Percentiles rank a stretch among this genome's conserved stretches.
Evolutionary conservation across 2,113 vertebrate species (phyloP).

Genomic region (Sceloporus tristichus): DNA sequence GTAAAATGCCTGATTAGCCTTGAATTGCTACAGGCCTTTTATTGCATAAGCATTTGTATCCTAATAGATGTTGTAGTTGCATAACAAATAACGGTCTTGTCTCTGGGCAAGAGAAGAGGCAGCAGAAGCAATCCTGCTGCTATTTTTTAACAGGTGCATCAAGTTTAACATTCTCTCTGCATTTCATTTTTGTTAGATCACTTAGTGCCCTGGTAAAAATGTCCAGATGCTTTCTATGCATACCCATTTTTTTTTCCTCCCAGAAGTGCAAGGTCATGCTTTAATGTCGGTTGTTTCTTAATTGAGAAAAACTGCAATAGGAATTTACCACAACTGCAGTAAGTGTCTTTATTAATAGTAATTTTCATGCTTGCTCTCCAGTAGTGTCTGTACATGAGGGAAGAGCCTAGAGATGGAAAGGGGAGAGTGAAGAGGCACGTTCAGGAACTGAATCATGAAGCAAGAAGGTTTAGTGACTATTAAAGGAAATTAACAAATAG

Average conservation of each 20-base stretch:
- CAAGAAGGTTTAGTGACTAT: not conserved
- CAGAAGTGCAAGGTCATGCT: not conserved
- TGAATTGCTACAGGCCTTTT: not conserved
- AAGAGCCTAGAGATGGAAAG: not conserved
- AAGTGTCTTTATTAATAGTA: conserved; percentile 8
- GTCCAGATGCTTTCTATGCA: not conserved
- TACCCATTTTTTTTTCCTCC: not conserved
- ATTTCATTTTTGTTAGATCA: conserved; percentile 1
- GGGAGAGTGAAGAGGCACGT: not conserved
- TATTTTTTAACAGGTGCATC: not conserved
- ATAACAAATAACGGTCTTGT: conserved; percentile 1
- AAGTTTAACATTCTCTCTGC: not conserved
- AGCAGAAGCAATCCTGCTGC: not conserved
- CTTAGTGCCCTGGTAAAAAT: not conserved
- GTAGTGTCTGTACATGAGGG: no score
- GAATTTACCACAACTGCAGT: not conserved
- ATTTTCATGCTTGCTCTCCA: not conserved
- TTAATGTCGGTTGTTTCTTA: not conserved
- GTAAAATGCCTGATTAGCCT: not conserved
- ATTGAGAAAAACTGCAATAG: not conserved
- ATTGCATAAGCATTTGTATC: not conserved
- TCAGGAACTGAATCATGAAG: conserved; percentile 4
- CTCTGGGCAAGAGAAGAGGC: not conserved
- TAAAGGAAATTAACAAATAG: not conserved
- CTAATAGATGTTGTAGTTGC: not conserved